Evolutionary conservation across 2,113 vertebrate species (phyloP), one percentile per base, ranked within the genome.

Genomic region (Arenaria interpres): DNA sequence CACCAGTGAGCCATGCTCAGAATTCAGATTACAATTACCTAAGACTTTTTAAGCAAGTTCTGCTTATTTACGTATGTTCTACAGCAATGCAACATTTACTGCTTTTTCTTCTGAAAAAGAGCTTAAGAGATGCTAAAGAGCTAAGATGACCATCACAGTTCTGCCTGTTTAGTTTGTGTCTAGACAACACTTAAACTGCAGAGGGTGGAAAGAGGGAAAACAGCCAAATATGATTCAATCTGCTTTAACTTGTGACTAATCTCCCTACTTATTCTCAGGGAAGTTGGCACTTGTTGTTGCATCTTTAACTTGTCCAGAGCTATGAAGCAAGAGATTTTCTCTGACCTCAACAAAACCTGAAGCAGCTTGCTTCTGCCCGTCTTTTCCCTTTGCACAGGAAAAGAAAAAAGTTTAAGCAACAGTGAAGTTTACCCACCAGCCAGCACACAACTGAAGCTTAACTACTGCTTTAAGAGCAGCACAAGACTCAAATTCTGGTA

Each of bases 181-280:
- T 97, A 98, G 97, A 98, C 96, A 95, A 96, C 88, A 96, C 71
- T 93, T 64, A 67, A 85, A 92, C 82, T 90, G 93, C 66, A 95
- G 81, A 90, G 92, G 77, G 77, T 78, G 96, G 91, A 95, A 97
- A 97, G 94, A 96, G 83, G 84, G 92, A 97, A 90, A 95, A 95
- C 19, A 75, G 93, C 74, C 93, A 97, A 97, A 95, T 92, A 90
- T 96, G 95, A 97, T 94, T 95, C 96, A 97, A 97, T 83, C 90
- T 90, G 92, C 95, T 97, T 96, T 93, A 96, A 96, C 77, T 88
- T 97, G 79, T 97, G 97, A 98, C 94, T 97, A 97, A 97, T 95
- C 95, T 97, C 95, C 86, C 85, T 93, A 96, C 78, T 97, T 96
- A 94, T 93, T 96, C 92, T 96, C 96, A 95, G 85, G 82, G 83